Evolutionary conservation across 1,140 invertebrate genomes (phyloP).

Genomic region (Muscidifurax raptorellus): DNA sequence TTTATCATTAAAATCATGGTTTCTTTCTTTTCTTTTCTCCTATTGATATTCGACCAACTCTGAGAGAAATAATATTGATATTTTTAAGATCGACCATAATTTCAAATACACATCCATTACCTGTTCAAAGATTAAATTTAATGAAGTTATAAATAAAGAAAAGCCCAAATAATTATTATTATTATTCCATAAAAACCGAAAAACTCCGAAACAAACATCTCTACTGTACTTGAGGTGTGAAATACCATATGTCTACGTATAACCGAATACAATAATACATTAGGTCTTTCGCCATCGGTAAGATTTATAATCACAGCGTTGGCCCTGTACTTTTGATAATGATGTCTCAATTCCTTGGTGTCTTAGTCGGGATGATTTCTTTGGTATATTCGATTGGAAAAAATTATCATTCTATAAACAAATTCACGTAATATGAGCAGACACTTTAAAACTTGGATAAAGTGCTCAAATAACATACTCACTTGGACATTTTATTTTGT

Average conservation of each 20-base stretch:
- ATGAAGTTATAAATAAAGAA: not conserved
- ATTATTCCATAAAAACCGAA: not conserved
- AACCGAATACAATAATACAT: constrained; percentile 28
- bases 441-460: too few relatives aligned
- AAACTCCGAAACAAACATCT: not conserved
- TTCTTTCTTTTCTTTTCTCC: not conserved
- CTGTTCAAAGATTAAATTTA: not conserved
- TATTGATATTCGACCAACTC: not conserved
- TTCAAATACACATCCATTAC: not conserved
- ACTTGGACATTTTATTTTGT: too few relatives aligned
- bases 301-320: constrained; percentile 61
- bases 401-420: too few relatives aligned
- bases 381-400: too few relatives aligned
- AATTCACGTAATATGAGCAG: too few relatives aligned
- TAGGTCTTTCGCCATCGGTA: constrained; percentile 35
- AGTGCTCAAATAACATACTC: too few relatives aligned
- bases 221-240: constrained; percentile 24
- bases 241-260: constrained; percentile 41
- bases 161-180: not conserved
- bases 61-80: too few relatives aligned
- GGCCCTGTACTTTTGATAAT: constrained; percentile 48
- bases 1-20: not conserved
- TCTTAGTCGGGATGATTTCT: constrained; percentile 32
- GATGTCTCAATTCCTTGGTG: constrained; percentile 47
- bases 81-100: too few relatives aligned